phyloP scores from a whole-genome alignment of 2,888 invertebrate genomes.

The Drosophila silvestris region DNA sequence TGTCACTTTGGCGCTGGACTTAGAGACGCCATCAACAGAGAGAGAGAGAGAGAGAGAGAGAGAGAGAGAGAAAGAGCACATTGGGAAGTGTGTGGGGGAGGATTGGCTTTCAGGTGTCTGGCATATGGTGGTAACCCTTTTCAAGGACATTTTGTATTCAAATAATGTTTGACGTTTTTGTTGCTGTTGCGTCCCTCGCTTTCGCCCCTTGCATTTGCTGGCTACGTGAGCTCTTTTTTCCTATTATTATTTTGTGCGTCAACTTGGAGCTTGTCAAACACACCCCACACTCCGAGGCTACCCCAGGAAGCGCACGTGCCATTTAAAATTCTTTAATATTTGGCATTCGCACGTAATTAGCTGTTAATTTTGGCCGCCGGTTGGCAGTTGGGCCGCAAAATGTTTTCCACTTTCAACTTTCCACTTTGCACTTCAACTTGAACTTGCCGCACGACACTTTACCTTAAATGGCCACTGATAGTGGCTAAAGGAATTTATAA shows the following conservation, averaged over 20 bases:
- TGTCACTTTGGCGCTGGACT: constrained; percentile 62
- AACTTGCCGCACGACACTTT: constrained; percentile 54
- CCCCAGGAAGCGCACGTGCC: constrained; percentile 26
- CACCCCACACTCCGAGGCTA: not conserved
- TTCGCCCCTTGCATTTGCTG: constrained; percentile 39
- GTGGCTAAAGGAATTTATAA: not conserved
- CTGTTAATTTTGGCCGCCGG: constrained; percentile 71
- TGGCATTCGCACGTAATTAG: constrained; percentile 72
- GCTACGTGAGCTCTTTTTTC: constrained; percentile 52
- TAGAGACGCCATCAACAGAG: not conserved
- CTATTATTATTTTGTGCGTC: constrained; percentile 39
- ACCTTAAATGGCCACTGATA: not conserved
- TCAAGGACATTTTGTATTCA: constrained; percentile 80
- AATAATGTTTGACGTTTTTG: constrained; percentile 74
- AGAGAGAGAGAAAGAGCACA: not conserved
- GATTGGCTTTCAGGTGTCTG: not conserved
- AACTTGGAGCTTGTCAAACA: constrained; percentile 24
- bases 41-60: not conserved
- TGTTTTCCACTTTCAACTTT: constrained; percentile 28
- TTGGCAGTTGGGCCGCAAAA: constrained; percentile 14
- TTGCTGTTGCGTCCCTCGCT: constrained; percentile 11
- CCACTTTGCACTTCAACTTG: constrained; percentile 42
- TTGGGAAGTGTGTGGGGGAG: not conserved
- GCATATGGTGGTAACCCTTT: constrained; percentile 68
- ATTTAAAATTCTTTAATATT: constrained; percentile 59